Base-by-base conservation (phyloP, 2,113 vertebrate genomes). In the Isichthys henryi region DNA sequence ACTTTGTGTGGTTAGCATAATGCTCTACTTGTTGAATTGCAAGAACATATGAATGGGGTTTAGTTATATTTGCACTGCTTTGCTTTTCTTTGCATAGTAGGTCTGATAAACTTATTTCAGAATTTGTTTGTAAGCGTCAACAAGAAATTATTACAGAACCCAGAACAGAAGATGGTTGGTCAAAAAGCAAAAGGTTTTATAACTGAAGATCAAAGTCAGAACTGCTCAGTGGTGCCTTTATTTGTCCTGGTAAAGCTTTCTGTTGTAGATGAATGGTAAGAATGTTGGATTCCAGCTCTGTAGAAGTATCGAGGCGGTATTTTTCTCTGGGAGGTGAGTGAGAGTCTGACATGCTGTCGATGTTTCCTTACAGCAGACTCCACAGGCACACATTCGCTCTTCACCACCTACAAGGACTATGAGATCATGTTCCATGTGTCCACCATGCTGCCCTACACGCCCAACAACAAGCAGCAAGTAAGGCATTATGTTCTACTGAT, bases 341-440 rank as follows among this genome's bases (percentile, higher is more conserved):
- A 45, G 77, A 82, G 8, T 45, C 77, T 82, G 43, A 82, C 43
- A 23, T 82, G 62, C 77, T 82, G 15, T 82, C 15, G 3, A 45
- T 45, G 43, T 45, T 45, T 82, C 19, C 46, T 86, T 50, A 46
- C 83, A 86, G 83, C 83, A 48, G 83, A 86, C 23, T 86, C 83
- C 48, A 86, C 83, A 49, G 83, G 83, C n/a, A 86, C 83, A 43
- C 83, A 86, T n/a, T 86, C 83, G 7, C 83, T 86, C 21, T 86
- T 50, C 83, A 86, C 83, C 83, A 86, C 83, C 83, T 86, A 49
- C 46, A 86, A 86, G 45, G 83, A 86, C 48, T 86, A 86, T 27
- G 83, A 86, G 83, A 86, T 86, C 83, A 86, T 86, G 83, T 86
- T 86, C 83, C 83, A 86, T 27, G 83, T 70, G 27, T 70, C 62